Base-by-base conservation (phyloP, 2,797 vertebrate genomes). In the Gobionotothen gibberifrons region DNA sequence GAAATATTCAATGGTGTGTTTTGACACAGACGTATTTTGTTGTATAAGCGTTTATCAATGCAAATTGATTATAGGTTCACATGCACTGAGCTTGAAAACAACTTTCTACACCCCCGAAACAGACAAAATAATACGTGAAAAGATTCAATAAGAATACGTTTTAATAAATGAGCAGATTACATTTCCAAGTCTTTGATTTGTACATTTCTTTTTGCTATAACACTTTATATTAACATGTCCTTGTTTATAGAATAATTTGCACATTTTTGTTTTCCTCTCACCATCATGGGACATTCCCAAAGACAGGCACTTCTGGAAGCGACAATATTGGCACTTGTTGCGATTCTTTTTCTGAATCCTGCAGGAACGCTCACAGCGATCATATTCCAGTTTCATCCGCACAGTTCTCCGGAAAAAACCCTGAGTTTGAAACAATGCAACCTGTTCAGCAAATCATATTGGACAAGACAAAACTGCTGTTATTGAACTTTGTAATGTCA, bases 271-370 rank as follows among this genome's bases (percentile, higher is more conserved):
- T 51, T 4, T 19, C 9, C 93, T n/a, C 97, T 96, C 92, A 99
- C 98, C 98, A 0, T 98, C 98, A 47, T 99, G 98, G 0, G 98
- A 99, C 98, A 99, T 99, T 93, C 98, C 98, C 89, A 99, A 93
- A 0, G 96, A 96, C 90, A 99, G 95, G 93, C 98, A 99, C 92
- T 99, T 99, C 95, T 99, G 97, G 93, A 99, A 99, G 85, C 98
- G 97, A 92, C 98, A 99, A 92, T 97, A 97, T 94, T 99, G 98
- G 93, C 98, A 99, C 93, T 99, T 99, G 89, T 99, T 99, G 46
- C 98, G 93, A 92, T 97, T 99, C 94, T 98, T 99, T 91, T 99
- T 99, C 92, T 97, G 97, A 78, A 99, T 98, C 91, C 97, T 98
- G 93, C 98, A 99, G 89, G 94, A 95, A 53, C 97, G 95, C 76